Percentiles rank a stretch among this genome's conserved stretches.
phyloP scores from a whole-genome alignment of 2,113 vertebrate genomes.

The Ancistrus triradiatus region DNA sequence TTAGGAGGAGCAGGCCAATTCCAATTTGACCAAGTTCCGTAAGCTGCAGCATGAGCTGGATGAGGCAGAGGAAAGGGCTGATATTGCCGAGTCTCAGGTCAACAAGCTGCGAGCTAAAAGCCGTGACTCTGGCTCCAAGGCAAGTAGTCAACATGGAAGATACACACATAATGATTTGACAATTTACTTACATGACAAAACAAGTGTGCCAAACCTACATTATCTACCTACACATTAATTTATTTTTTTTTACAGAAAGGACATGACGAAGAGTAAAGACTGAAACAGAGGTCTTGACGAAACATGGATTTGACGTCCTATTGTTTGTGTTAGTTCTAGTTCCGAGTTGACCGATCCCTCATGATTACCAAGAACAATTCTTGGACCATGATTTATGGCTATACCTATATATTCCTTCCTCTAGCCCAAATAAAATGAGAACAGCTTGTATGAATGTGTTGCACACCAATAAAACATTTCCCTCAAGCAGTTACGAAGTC shows the following conservation, averaged over 20 bases:
- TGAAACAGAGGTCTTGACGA: neutral
- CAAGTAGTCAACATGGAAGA: conserved; percentile 6
- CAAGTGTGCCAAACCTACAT: too few species aligned
- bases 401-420: neutral
- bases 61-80: conserved; percentile 51
- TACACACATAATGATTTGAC: too few species aligned
- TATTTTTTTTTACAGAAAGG: conserved; percentile 44
- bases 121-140: conserved; percentile 47
- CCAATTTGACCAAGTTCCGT: conserved; percentile 52
- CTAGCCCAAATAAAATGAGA: too few species aligned
- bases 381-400: too few species aligned
- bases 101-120: conserved; percentile 54
- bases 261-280: conserved; percentile 48
- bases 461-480: neutral
- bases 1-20: conserved; percentile 53
- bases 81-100: conserved; percentile 53
- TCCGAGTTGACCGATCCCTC: too few species aligned
- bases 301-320: too few species aligned
- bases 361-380: too few species aligned
- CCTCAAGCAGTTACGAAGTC: too few species aligned
- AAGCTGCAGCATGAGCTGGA: conserved; percentile 56
- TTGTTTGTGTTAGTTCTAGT: too few species aligned
- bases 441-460: too few species aligned
- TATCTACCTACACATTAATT: neutral
- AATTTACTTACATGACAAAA: too few species aligned